phyloP scores from a whole-genome alignment of 2,888 invertebrate genomes.

The Ornithoptera priamus region DNA sequence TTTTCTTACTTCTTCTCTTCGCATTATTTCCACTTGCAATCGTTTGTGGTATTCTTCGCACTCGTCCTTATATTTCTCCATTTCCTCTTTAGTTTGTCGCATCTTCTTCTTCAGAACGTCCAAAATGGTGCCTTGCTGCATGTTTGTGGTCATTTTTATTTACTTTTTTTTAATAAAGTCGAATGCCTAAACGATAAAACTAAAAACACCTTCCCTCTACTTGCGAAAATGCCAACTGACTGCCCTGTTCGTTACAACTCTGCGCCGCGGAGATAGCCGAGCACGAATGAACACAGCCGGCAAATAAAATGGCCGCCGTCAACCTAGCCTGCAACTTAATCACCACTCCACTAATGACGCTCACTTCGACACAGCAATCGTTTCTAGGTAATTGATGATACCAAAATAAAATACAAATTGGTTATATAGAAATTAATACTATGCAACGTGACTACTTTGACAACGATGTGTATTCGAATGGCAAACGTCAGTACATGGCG shows the following conservation, averaged over 20 bases:
- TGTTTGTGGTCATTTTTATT: constrained; percentile 90
- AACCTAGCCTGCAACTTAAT: constrained; percentile 64
- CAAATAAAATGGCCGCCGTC: constrained; percentile 78
- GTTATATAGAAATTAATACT: constrained; percentile 44
- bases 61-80: constrained; percentile 99
- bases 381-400: constrained; percentile 39
- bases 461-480: constrained; percentile 56
- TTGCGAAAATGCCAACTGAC: constrained; percentile 80
- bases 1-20: constrained; percentile 97
- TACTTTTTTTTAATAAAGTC: constrained; percentile 63
- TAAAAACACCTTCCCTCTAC: constrained; percentile 75
- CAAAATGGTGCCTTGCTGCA: constrained; percentile 95
- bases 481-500: constrained; percentile 57
- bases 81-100: constrained; percentile 99
- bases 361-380: constrained; percentile 41
- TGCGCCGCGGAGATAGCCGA: constrained; percentile 76
- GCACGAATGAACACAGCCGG: constrained; percentile 78
- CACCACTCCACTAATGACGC: constrained; percentile 53
- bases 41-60: constrained; percentile 97
- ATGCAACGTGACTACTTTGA: constrained; percentile 58
- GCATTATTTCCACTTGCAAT: constrained; percentile 96
- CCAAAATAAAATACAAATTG: constrained; percentile 39
- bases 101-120: constrained; percentile 99
- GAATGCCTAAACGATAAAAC: constrained; percentile 67
- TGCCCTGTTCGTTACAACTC: constrained; percentile 66